Percentiles rank a stretch among this genome's conserved stretches.
These are phyloP conservation scores for Gnatocerus cornutus DNA, from an alignment of 2,888 invertebrate genomes.

Conservation along the genomic window DNA sequence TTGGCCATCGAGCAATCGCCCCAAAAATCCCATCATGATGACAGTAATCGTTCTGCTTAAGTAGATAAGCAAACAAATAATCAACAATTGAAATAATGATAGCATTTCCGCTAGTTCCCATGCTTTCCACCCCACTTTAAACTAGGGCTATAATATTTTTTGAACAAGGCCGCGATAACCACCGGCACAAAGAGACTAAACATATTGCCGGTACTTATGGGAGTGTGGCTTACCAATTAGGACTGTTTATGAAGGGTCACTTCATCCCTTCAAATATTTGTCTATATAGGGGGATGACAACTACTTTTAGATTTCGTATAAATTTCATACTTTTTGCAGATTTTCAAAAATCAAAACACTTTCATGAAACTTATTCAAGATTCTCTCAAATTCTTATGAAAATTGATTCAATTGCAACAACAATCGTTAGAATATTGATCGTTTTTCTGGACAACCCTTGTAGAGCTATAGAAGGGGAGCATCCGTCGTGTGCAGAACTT, in stretches of 20 bases:
- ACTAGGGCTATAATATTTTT: slow-evolving; percentile 68
- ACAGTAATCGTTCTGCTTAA: slow-evolving; percentile 66
- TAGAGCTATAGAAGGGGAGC: slow-evolving; percentile 13
- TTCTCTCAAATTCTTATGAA: too few relatives aligned
- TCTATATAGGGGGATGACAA: slow-evolving; percentile 1
- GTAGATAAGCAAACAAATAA: slow-evolving; percentile 65
- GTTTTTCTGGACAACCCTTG: slow-evolving; percentile 24
- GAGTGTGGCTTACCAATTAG: slow-evolving; percentile 70
- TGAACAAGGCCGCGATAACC: slow-evolving; percentile 63
- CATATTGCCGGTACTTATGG: slow-evolving; percentile 64
- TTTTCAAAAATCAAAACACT: too few relatives aligned
- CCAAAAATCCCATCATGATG: slow-evolving; percentile 47
- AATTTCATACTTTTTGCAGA: neutral
- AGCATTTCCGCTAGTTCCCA: slow-evolving; percentile 64
- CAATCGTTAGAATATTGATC: too few relatives aligned
- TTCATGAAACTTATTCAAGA: too few relatives aligned
- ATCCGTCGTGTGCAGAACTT: slow-evolving; percentile 39
- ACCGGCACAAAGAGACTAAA: slow-evolving; percentile 60
- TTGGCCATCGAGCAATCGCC: neutral
- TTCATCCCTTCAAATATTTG: slow-evolving; percentile 19
- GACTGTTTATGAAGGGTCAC: slow-evolving; percentile 60
- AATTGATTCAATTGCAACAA: too few relatives aligned
- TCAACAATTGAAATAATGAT: slow-evolving; percentile 65
- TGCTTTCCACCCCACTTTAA: slow-evolving; percentile 60
- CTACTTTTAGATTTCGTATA: neutral